phyloP scores from a whole-genome alignment of 1,140 invertebrate species.

The Atta colombica region DNA sequence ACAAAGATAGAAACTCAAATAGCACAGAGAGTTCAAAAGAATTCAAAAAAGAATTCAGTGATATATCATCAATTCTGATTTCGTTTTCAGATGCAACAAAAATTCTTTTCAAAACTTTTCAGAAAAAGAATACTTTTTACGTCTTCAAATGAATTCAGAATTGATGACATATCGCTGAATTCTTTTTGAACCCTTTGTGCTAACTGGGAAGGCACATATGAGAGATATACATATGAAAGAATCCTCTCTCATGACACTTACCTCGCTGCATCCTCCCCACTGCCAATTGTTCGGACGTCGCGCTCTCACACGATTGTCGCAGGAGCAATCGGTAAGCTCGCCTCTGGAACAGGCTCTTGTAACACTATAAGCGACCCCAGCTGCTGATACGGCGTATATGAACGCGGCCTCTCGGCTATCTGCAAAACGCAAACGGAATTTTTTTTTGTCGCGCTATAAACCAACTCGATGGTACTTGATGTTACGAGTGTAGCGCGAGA shows the following conservation, averaged over 20 bases:
- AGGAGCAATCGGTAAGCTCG: constrained; percentile 95
- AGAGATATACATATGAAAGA: neutral
- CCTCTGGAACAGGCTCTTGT: constrained; percentile 95
- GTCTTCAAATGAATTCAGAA: too few species aligned
- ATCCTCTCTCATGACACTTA: constrained; percentile 77
- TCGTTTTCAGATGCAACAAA: too few species aligned
- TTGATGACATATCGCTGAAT: too few species aligned
- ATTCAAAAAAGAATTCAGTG: too few species aligned
- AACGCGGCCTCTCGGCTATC: constrained; percentile 94
- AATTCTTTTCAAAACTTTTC: too few species aligned
- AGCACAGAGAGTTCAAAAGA: too few species aligned
- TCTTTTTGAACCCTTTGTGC: too few species aligned
- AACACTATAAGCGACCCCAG: constrained; percentile 96
- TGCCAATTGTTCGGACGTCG: constrained; percentile 92
- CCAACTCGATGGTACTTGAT: constrained; percentile 13
- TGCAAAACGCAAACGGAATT: constrained; percentile 84
- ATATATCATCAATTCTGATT: too few species aligned
- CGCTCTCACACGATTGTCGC: constrained; percentile 92
- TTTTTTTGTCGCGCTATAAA: constrained; percentile 39
- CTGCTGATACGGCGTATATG: constrained; percentile 94
- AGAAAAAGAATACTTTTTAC: too few species aligned
- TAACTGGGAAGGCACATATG: neutral
- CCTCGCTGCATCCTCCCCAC: constrained; percentile 94
- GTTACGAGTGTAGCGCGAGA: constrained; percentile 33
- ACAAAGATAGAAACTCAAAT: neutral